Conservation (phyloP, 2,113 vertebrate species). For the Megalops atlanticus region DNA sequence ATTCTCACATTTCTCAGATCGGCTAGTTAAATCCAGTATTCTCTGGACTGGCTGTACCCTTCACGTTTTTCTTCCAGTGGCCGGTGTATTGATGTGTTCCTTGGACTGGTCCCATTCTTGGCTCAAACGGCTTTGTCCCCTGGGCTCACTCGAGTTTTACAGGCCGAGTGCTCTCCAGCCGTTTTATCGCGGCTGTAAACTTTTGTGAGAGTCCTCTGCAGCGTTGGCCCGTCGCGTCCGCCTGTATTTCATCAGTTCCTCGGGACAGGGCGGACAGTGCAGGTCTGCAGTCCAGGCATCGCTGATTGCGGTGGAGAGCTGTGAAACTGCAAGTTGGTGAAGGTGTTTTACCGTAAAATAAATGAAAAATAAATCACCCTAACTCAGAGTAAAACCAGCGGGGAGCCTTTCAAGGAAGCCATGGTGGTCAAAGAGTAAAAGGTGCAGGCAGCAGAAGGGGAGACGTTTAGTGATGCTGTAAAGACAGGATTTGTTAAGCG, state of each 20-base stretch:
- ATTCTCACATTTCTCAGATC: too few species aligned
- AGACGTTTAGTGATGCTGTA: constrained; percentile 43
- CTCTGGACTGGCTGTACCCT: too few species aligned
- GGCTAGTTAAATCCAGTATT: too few species aligned
- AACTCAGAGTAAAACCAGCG: constrained; percentile 45
- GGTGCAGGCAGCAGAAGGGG: constrained; percentile 47
- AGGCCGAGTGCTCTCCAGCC: background rate
- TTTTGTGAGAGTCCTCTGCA: constrained; percentile 18
- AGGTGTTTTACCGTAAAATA: constrained; percentile 51
- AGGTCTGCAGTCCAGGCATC: constrained; percentile 19
- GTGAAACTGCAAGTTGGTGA: constrained; percentile 31
- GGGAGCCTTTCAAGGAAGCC: constrained; percentile 51
- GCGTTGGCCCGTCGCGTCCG: constrained; percentile 12
- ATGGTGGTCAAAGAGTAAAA: constrained; percentile 49
- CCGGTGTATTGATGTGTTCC: too few species aligned
- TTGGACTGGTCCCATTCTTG: too few species aligned
- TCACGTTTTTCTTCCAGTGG: too few species aligned
- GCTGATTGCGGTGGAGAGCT: constrained; percentile 24
- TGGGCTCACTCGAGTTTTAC: background rate
- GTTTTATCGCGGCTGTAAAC: constrained; percentile 20
- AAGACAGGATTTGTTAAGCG: constrained; percentile 56
- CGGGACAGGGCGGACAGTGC: background rate
- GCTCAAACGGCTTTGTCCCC: too few species aligned
- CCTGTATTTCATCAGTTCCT: constrained; percentile 3
- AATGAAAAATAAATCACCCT: constrained; percentile 51